Base-by-base conservation (phyloP, 2,888 invertebrate species). In the Gymnocheta viridis region DNA sequence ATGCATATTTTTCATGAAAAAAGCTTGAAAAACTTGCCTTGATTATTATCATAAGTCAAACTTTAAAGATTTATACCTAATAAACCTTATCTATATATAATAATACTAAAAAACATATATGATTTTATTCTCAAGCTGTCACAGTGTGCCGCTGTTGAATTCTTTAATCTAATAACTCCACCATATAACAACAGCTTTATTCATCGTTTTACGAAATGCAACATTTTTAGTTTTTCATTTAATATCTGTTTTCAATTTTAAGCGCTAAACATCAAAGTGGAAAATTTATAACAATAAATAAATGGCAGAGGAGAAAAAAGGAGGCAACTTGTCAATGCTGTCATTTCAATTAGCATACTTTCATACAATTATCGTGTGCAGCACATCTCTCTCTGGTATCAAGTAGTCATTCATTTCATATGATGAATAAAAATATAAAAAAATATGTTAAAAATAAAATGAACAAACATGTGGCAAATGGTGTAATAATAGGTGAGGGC, bases 281-380 rank as follows among this genome's bases (percentile, higher is more conserved):
- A 66, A 56, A 22, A 44, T 56, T 44, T 64, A 56, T 35, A 72
- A 64, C 64, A 74, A 81, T 66, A 73, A 80, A 80, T 66, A 66
- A 72, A 72, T 79, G 44, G 41, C 64, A 38, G 14, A 44, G 38
- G 56, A n/a, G 41, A 49, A 66, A 17, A 73, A 72, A 76, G 10
- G 19, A 58, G 49, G 70, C 72, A 62, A 82, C 72, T 76, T 83
- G 83, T 84, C 84, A 81, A 69, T 77, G 80, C 84, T 84, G 84
- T 84, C 84, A 81, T 84, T 73, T 84, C 84, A 84, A 84, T 84
- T 84, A 84, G 76, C 81, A 77, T 67, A 72, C 84, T 72, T 81
- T 62, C 60, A 81, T 81, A 80, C 64, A 83, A 80, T 80, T 83
- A 80, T 84, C 67, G 84, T 77, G 66, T 58, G 51, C 58, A 60